Conservation (phyloP, 2,888 invertebrate species). For the Poecilobothrus nobilitatus region DNA sequence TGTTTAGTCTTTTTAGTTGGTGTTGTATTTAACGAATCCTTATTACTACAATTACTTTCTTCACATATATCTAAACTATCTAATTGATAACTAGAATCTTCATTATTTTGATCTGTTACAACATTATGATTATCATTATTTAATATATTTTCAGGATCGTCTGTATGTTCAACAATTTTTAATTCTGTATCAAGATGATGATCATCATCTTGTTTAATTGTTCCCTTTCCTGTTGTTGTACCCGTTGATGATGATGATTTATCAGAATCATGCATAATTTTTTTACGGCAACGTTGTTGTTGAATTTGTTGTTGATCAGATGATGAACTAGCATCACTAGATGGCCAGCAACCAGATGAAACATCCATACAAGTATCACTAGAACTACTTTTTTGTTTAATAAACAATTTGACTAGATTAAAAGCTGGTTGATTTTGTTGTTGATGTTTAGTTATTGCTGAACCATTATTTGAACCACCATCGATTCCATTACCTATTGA, state of each 20-base stretch:
- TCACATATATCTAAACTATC: constrained; percentile 33
- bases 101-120: constrained; percentile 20
- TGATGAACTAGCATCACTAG: constrained; percentile 40
- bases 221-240: constrained; percentile 9
- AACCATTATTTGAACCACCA: neutral
- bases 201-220: constrained; percentile 38
- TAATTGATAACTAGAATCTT: constrained; percentile 35
- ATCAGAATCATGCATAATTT: constrained; percentile 45
- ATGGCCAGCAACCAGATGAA: constrained; percentile 71
- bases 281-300: constrained; percentile 37
- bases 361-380: constrained; percentile 72
- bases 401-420: constrained; percentile 77
- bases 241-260: constrained; percentile 44
- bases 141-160: constrained; percentile 13
- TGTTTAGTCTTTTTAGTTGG: constrained; percentile 24
- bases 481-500: constrained; percentile 12
- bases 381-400: constrained; percentile 80
- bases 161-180: constrained; percentile 5
- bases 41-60: constrained; percentile 23
- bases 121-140: constrained; percentile 13
- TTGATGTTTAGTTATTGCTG: constrained; percentile 14
- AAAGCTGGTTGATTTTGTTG: constrained; percentile 58
- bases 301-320: constrained; percentile 32
- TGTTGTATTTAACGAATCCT: constrained; percentile 17
- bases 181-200: constrained; percentile 21